Evolutionary conservation across 2,888 invertebrate species (phyloP).

Genomic region (Belgica antarctica): DNA sequence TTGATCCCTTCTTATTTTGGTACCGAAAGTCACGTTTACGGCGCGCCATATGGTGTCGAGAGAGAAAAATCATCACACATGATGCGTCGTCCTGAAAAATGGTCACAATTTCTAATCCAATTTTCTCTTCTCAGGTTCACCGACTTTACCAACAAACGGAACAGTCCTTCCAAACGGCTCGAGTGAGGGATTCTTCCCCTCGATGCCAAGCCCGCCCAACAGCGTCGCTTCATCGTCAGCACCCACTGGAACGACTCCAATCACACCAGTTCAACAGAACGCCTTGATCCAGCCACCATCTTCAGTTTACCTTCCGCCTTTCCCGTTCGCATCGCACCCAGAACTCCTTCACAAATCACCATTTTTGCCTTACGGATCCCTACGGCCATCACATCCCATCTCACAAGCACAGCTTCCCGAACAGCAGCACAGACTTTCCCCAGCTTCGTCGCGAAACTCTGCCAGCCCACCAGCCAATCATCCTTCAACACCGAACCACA

Average conservation of each 20-base stretch:
- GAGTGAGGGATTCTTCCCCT: constrained; percentile 55
- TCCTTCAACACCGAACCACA: constrained; percentile 46
- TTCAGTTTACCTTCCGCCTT: constrained; percentile 59
- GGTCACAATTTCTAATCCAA: constrained; percentile 33
- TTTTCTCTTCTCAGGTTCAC: constrained; percentile 53
- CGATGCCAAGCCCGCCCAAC: constrained; percentile 56
- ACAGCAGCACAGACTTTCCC: constrained; percentile 52
- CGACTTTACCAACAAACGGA: constrained; percentile 53
- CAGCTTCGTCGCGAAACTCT: constrained; percentile 54
- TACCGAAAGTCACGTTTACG: constrained; percentile 44
- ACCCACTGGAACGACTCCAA: constrained; percentile 46
- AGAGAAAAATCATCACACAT: constrained; percentile 22
- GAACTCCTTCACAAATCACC: constrained; percentile 59
- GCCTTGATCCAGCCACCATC: constrained; percentile 59
- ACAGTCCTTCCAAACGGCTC: constrained; percentile 54
- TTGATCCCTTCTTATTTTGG: constrained; percentile 20
- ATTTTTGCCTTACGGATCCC: constrained; percentile 60
- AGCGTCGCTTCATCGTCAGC: constrained; percentile 54
- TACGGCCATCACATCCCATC: constrained; percentile 46
- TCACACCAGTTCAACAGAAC: constrained; percentile 46
- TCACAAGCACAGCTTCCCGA: constrained; percentile 48
- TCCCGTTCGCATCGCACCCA: constrained; percentile 59
- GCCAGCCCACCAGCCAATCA: constrained; percentile 49
- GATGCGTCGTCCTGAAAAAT: constrained; percentile 9
- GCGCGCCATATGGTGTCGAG: constrained; percentile 45